A percentile compares a stretch with the other conserved stretches of the same genome.
Evolutionary conservation across 2,797 vertebrate species (phyloP).

Genomic region (Myotis vivesi): DNA sequence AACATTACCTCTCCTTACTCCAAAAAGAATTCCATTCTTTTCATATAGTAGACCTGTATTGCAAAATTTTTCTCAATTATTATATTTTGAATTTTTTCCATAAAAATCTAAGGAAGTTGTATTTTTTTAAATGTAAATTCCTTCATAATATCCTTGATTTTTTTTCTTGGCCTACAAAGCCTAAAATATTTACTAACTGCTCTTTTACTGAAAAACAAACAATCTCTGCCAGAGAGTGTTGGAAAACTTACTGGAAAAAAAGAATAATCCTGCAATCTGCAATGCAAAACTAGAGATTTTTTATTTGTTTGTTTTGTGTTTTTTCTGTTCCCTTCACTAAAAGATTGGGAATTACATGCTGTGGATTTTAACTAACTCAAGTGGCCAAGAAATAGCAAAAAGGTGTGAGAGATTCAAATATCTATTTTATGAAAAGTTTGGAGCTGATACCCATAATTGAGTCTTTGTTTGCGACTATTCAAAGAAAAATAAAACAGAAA

Average conservation of each 20-base stretch:
- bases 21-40: not conserved
- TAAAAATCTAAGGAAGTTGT: not conserved
- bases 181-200: not conserved
- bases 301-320: not conserved
- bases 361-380: not conserved
- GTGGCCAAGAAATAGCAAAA: not conserved
- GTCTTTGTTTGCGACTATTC: not conserved
- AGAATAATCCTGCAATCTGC: not conserved
- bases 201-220: not conserved
- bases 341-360: not conserved
- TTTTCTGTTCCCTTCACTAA: not conserved
- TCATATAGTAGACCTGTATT: not conserved
- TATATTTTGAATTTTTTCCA: constrained; percentile 10
- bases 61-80: not conserved
- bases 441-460: not conserved
- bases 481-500: not conserved
- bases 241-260: not conserved
- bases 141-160: not conserved
- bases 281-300: not conserved
- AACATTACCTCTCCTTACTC: not conserved
- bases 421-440: not conserved
- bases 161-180: not conserved
- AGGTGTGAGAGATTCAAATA: not conserved
- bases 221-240: not conserved
- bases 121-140: not conserved